These are phyloP conservation scores for Machaerirhynchus nigripectus DNA, from an alignment of 2,113 vertebrate genomes.

Conservation along the genomic window DNA sequence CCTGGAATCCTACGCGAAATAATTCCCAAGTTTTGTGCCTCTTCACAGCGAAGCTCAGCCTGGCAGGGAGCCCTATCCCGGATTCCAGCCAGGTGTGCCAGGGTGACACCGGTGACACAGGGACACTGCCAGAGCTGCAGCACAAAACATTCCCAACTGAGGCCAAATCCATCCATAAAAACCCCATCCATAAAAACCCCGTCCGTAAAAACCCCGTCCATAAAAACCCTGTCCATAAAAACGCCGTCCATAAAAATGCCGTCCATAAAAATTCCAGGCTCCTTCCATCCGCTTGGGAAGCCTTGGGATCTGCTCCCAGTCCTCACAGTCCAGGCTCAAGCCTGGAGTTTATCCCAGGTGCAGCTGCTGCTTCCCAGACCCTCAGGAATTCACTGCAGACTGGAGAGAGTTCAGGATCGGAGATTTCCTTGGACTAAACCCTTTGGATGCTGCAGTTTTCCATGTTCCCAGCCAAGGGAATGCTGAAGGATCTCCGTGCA, in stretches of 20 bases:
- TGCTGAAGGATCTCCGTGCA: background rate
- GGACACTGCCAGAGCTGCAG: background rate
- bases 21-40: background rate
- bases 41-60: background rate
- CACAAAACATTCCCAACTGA: background rate
- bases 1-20: background rate
- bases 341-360: background rate
- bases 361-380: background rate
- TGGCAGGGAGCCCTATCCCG: background rate
- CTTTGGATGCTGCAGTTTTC: background rate
- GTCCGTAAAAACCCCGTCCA: background rate
- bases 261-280: background rate
- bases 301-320: background rate
- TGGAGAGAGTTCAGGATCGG: background rate
- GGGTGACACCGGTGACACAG: background rate
- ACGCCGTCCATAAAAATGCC: background rate
- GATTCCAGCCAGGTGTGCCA: background rate
- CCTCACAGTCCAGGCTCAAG: background rate
- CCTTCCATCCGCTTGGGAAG: background rate
- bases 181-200: too few relatives aligned
- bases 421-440: background rate
- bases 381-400: background rate
- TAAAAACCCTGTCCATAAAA: background rate
- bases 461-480: background rate
- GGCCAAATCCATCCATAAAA: background rate